phyloP scores from a whole-genome alignment of 1,140 invertebrate genomes.

The Temnothorax nylanderi region DNA sequence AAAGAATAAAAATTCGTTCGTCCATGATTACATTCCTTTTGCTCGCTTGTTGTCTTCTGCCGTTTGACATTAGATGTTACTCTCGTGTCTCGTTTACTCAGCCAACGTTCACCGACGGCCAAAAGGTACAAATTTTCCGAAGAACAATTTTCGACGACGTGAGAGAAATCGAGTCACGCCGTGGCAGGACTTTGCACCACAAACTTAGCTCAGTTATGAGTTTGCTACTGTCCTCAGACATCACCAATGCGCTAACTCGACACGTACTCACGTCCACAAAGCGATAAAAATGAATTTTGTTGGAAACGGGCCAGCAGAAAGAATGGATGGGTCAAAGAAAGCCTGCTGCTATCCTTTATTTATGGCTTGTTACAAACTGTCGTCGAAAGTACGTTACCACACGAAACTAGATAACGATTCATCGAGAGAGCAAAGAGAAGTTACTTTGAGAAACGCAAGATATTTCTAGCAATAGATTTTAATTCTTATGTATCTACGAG shows the following conservation, averaged over 20 bases:
- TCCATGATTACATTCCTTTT: not conserved
- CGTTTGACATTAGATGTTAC: slow-evolving; percentile 31
- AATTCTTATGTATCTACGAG: not conserved
- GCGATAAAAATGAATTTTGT: slow-evolving; percentile 53
- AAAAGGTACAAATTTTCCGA: slow-evolving; percentile 45
- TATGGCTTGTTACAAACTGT: slow-evolving; percentile 9
- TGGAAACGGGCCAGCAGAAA: slow-evolving; percentile 20
- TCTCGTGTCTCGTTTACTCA: slow-evolving; percentile 21
- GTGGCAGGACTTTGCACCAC: slow-evolving; percentile 22
- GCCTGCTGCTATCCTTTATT: slow-evolving; percentile 11
- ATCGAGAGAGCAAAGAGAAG: not conserved
- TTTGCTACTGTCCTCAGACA: slow-evolving; percentile 40
- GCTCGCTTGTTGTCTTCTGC: not conserved
- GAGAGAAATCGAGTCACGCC: slow-evolving; percentile 47
- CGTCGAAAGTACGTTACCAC: not conserved
- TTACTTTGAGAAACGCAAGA: not conserved
- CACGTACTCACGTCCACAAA: slow-evolving; percentile 11
- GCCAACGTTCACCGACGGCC: not conserved
- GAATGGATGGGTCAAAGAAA: slow-evolving; percentile 8
- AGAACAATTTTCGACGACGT: slow-evolving; percentile 52
- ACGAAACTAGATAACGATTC: not conserved
- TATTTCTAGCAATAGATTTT: not conserved
- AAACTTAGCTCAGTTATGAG: slow-evolving; percentile 55
- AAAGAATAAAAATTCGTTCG: not conserved
- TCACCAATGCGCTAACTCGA: slow-evolving; percentile 42